Base-by-base conservation (phyloP, 2,797 vertebrate genomes). In the Enteromius radiatus region DNA sequence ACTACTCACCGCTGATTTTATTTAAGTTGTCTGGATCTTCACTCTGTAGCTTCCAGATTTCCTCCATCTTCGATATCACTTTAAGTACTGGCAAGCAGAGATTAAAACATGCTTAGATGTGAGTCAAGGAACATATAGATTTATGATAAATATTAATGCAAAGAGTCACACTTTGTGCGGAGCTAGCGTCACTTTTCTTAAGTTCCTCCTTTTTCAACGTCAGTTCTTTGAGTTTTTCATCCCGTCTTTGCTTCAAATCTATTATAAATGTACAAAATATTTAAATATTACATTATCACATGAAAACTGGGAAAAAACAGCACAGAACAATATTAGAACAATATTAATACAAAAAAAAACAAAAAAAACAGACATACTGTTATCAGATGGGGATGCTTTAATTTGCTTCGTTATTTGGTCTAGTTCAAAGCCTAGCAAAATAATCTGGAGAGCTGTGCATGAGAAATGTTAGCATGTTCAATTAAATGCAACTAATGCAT, bases 61-160 rank as follows among this genome's bases (percentile, higher is more conserved):
- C 38, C 77, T 67, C 82, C 84, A 90, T 90, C 83, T 88, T 79
- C 1, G 67, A 69, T 81, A 91, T 84, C 64, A 91, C 88, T 74
- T 89, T 19, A 82, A 89, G 36, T 84, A 89, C 92, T 92, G 64
- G 76, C 81, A n/a, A 80, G 47, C 80, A 23, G 71, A 12, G 47
- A 74, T 7, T 21, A 21, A 23, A 17, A 45, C 31, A 69, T 76
- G 28, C 9, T 70, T 10, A 74, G 9, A 59, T 28, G 7, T 12
- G 49, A 6, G 68, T 61, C 12, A 65, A 10, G 15, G 19, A 8
- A 19, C 36, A 41, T 14, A 12, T 2, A 52, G 1, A 21, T 2
- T 45, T 61, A 61, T 31, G 7, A 4, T 14, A 78, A 21, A 31
- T 45, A 69, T 26, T 9, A 28, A 61, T 47, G 28, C 28, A 49